phyloP scores from a whole-genome alignment of 2,797 vertebrate genomes.

The Acanthiza pusilla region DNA sequence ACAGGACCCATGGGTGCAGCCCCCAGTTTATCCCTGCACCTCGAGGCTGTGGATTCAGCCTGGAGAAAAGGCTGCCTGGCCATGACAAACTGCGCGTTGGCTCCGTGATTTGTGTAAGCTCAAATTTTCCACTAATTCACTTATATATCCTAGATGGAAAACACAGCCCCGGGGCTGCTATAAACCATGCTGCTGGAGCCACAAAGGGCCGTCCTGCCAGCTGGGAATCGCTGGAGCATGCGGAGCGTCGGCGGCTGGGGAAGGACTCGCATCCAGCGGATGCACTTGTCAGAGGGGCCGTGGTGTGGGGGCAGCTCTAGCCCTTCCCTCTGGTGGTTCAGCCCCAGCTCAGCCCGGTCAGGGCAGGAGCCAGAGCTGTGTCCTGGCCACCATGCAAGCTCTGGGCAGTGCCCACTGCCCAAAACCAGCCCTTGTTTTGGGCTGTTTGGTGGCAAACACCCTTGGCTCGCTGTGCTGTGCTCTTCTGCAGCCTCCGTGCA shows the following conservation, averaged over 20 bases:
- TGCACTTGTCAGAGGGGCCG: neutral
- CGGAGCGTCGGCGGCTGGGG: neutral
- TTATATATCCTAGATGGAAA: conserved; percentile 31
- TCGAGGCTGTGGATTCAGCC: neutral
- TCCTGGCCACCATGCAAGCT: fast-evolving
- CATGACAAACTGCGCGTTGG: neutral
- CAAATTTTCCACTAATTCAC: conserved; percentile 57
- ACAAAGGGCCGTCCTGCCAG: neutral
- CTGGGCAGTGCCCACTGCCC: fast-evolving
- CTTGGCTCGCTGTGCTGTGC: neutral
- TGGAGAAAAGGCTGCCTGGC: neutral
- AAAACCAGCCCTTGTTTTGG: neutral
- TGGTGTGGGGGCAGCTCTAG: fast-evolving
- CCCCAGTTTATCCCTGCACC: neutral
- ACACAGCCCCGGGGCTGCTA: conserved; percentile 48
- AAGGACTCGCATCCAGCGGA: neutral
- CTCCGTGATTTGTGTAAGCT: conserved; percentile 42
- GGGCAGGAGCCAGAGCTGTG: fast-evolving
- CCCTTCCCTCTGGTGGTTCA: neutral
- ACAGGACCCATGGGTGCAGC: neutral
- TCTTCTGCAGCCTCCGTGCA: neutral
- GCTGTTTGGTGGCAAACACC: neutral
- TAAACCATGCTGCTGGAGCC: conserved; percentile 32
- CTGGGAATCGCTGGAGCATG: neutral
- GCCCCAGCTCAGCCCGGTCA: neutral